Percentiles rank a stretch among this genome's conserved stretches.
Conservation (phyloP, 2,888 invertebrate species). For the Xylota sylvarum region DNA sequence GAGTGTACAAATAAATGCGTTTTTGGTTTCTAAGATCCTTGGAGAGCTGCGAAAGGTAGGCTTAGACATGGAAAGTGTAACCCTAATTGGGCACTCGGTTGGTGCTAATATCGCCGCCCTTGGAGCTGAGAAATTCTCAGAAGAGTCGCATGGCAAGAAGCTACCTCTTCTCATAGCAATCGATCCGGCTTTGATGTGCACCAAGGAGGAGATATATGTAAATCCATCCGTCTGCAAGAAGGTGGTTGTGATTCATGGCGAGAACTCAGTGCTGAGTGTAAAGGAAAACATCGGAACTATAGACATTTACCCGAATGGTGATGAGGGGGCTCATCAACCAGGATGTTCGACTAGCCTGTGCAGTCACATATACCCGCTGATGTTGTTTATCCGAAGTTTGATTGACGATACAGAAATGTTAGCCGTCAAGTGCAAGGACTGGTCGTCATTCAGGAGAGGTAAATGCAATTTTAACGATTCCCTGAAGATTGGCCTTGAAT, state of each 20-base stretch:
- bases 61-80: conserved; percentile 78
- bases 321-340: conserved; percentile 81
- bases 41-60: conserved; percentile 72
- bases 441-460: conserved; percentile 21
- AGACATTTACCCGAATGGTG: conserved; percentile 82
- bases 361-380: conserved; percentile 82
- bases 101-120: conserved; percentile 82
- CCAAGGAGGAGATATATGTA: conserved; percentile 80
- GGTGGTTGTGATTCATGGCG: conserved; percentile 82
- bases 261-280: conserved; percentile 81
- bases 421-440: conserved; percentile 28
- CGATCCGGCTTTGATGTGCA: conserved; percentile 82
- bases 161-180: conserved; percentile 79
- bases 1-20: conserved; percentile 80
- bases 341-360: conserved; percentile 81
- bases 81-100: conserved; percentile 82
- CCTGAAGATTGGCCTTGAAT: conserved; percentile 17
- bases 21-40: conserved; percentile 80
- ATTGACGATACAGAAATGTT: conserved; percentile 1
- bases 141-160: background rate
- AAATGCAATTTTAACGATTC: conserved; percentile 23
- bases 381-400: conserved; percentile 81
- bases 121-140: conserved; percentile 77
- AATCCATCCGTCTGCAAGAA: conserved; percentile 76
- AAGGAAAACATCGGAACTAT: conserved; percentile 80